Evolutionary conservation across 2,888 invertebrate genomes (phyloP), one percentile per base, ranked within the genome.

Genomic region (Dynastes hyllus): DNA sequence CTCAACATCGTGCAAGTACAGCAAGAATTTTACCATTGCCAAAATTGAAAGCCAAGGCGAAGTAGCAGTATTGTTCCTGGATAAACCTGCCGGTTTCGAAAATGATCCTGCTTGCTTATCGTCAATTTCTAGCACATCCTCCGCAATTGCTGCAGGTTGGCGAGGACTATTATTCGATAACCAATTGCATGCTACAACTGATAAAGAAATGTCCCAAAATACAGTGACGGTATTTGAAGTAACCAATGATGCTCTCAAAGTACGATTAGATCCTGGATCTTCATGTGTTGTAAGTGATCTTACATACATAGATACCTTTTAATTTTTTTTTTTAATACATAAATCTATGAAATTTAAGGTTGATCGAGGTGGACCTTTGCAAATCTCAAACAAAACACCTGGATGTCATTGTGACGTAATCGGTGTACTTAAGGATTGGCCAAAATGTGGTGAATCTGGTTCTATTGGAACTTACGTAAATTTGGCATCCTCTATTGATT

Each of bases 341-440:
- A 91, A 13, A 61, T 51, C 45, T 40, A 61, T 32, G 40, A 2
- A 45, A 58, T 66, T 76, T 66, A 45, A 76, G 90, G 93, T 93
- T 11, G 93, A 94, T 87, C 93, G 92, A 5, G 94, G 94, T 13
- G 93, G 93, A 2, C 93, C 93, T 0, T 86, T 94, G 29, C 88
- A 89, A 65, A 84, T 90, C 0, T 86, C 85, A 65, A 88, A 87
- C 83, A 8, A 50, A 0, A 71, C 82, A 9, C 69, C 85, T 4
- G 79, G 84, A 2, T 92, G 92, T 80, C 86, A 91, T 83, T 90
- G 89, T 81, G 88, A 88, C 63, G 83, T 92, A 0, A 50, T 78
- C 45, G 87, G 87, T 2, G 81, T 92, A 0, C 91, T 91, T 3
- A 91, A 13, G 53, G 70, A 70, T 4, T 70, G 70, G 70, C 6